Conservation (phyloP, 1,140 invertebrate species). For the Temnothorax longispinosus region DNA sequence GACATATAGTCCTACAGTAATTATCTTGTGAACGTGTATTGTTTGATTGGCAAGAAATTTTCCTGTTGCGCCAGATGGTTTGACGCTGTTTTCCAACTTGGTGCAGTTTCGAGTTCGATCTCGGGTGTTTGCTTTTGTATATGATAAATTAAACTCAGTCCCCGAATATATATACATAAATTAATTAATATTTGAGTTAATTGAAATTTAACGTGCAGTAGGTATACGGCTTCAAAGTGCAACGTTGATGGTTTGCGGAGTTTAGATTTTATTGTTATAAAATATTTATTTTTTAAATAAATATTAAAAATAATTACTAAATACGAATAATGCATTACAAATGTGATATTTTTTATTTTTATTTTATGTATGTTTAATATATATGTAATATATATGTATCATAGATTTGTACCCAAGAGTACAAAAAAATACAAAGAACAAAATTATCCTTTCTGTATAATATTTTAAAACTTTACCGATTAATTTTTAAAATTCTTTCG, state of each 20-base stretch:
- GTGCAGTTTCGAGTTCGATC: slow-evolving; percentile 20
- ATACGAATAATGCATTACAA: not conserved
- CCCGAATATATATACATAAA: slow-evolving; percentile 26
- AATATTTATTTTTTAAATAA: not conserved
- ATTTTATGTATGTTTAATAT: not conserved
- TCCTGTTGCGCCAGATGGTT: slow-evolving; percentile 45
- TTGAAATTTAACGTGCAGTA: slow-evolving; percentile 42
- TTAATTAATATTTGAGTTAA: slow-evolving; percentile 50
- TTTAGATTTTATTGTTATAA: not conserved
- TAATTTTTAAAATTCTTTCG: not conserved
- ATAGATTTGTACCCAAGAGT: not conserved
- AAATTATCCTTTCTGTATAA: not conserved
- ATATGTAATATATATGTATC: not conserved
- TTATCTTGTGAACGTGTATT: not conserved
- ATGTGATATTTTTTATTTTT: not conserved
- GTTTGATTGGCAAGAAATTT: slow-evolving; percentile 52
- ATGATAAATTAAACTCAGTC: slow-evolving; percentile 52
- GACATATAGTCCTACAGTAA: not conserved
- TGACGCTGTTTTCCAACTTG: slow-evolving; percentile 39
- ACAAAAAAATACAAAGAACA: not conserved
- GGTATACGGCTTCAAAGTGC: not conserved
- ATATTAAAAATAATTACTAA: not conserved
- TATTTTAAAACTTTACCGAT: not conserved
- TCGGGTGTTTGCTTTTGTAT: slow-evolving; percentile 24
- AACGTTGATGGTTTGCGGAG: not conserved